These are phyloP conservation scores for Trichopria drosophilae DNA, from an alignment of 2,888 invertebrate genomes.

Conservation along the genomic window DNA sequence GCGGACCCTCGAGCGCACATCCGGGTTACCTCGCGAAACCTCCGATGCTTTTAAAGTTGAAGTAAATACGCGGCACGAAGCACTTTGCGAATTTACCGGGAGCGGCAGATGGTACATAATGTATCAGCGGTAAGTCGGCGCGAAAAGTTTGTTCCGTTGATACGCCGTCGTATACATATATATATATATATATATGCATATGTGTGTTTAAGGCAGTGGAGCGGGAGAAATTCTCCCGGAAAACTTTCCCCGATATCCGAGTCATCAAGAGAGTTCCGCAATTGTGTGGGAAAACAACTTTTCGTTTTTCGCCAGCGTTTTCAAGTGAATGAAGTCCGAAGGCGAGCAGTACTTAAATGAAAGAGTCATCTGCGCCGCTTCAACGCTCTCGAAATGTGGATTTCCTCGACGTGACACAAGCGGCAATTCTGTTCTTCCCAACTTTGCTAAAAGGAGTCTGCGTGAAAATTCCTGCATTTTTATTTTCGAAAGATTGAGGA, in stretches of 20 bases:
- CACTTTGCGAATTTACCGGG: constrained; percentile 24
- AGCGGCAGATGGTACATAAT: constrained; percentile 24
- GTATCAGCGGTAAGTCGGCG: constrained; percentile 11
- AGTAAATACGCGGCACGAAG: background rate
- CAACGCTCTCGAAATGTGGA: too few species aligned
- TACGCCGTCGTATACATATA: constrained; percentile 2
- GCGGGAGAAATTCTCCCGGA: too few species aligned
- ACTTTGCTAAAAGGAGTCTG: too few species aligned
- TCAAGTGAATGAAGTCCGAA: background rate
- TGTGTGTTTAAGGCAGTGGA: too few species aligned
- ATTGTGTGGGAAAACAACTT: background rate
- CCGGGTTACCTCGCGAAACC: constrained; percentile 19
- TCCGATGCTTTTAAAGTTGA: constrained; percentile 1
- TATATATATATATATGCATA: too few species aligned
- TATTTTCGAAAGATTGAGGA: too few species aligned
- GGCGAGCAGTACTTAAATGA: too few species aligned
- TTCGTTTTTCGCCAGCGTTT: constrained; percentile 3
- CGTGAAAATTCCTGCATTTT: too few species aligned
- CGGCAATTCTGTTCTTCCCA: too few species aligned
- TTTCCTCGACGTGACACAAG: too few species aligned
- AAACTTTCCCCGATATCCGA: constrained; percentile 13
- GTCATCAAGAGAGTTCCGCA: constrained; percentile 1
- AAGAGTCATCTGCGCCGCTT: too few species aligned
- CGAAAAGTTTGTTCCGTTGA: constrained; percentile 14
- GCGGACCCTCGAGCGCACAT: constrained; percentile 11